These are phyloP conservation scores for Zonotrichia leucophrys DNA, from an alignment of 2,113 vertebrate species.

Conservation along the genomic window DNA sequence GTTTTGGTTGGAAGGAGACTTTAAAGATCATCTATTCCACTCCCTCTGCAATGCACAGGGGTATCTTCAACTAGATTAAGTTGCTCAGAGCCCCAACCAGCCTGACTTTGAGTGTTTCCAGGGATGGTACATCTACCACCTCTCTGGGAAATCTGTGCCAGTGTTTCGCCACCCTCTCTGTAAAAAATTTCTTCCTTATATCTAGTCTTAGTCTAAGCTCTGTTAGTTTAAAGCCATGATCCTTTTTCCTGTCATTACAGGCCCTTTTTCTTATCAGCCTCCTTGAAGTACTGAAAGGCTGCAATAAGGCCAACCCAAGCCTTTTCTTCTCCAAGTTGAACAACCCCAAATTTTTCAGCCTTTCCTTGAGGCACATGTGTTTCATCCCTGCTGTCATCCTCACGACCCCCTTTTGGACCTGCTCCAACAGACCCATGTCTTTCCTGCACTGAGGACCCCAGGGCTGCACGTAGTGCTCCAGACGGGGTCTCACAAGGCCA, in stretches of 20 bases:
- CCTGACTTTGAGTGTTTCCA: neutral
- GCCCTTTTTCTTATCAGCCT: neutral
- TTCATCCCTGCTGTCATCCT: neutral
- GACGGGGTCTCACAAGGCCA: neutral
- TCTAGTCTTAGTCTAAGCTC: neutral
- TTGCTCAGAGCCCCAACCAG: fast-evolving
- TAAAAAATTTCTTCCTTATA: neutral
- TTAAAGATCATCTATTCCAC: neutral
- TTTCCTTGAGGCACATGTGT: neutral
- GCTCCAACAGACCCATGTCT: neutral
- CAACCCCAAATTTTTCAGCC: neutral
- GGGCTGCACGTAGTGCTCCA: neutral
- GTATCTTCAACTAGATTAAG: neutral
- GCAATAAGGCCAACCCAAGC: neutral
- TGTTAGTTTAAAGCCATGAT: neutral
- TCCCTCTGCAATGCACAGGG: neutral
- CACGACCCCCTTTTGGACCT: neutral
- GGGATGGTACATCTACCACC: too few relatives aligned
- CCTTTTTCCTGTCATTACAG: neutral
- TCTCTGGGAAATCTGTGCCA: neutral
- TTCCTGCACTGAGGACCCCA: neutral
- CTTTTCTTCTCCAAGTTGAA: neutral
- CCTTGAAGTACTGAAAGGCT: neutral
- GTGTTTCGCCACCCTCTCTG: neutral
- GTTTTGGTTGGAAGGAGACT: neutral